These are phyloP conservation scores for Lethocerus indicus DNA, from an alignment of 1,140 invertebrate genomes.

Conservation along the genomic window DNA sequence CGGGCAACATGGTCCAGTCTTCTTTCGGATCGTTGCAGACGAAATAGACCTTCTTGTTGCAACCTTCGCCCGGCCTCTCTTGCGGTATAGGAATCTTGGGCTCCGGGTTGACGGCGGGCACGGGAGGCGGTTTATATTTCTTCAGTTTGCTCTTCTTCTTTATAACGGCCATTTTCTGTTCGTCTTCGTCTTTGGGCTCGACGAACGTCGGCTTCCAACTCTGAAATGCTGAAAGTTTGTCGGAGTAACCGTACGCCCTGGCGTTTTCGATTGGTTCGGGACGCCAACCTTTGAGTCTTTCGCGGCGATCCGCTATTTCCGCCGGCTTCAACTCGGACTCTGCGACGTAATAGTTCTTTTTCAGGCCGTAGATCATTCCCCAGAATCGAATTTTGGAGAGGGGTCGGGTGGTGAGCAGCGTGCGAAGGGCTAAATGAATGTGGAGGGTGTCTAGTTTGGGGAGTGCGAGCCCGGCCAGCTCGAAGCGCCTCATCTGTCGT, in stretches of 20 bases:
- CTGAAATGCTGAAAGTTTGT: constrained; percentile 9
- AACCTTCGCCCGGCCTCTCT: constrained; percentile 40
- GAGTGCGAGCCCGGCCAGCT: constrained; percentile 37
- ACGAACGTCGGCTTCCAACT: not conserved
- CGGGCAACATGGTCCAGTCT: constrained; percentile 50
- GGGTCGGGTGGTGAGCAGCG: not conserved
- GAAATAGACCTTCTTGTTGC: constrained; percentile 49
- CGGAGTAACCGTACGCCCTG: constrained; percentile 17
- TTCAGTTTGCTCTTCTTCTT: constrained; percentile 3
- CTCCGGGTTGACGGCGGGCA: constrained; percentile 26
- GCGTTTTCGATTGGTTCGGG: not conserved
- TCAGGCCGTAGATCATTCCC: constrained; percentile 64
- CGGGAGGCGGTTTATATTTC: constrained; percentile 10
- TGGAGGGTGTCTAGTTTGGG: constrained; percentile 34
- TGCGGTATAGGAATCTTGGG: constrained; percentile 23
- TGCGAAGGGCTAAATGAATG: constrained; percentile 34
- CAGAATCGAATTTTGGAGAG: constrained; percentile 31
- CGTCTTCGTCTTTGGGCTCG: not conserved
- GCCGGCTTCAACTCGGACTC: constrained; percentile 51
- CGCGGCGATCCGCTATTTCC: constrained; percentile 5
- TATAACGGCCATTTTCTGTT: constrained; percentile 6
- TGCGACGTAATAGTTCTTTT: constrained; percentile 60
- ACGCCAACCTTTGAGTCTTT: not conserved
- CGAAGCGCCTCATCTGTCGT: constrained; percentile 29
- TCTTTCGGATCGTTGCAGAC: constrained; percentile 48